Percentiles rank a stretch among this genome's conserved stretches.
Conservation (phyloP, 2,888 invertebrate species). For the Scelioninae gen. 1 region DNA sequence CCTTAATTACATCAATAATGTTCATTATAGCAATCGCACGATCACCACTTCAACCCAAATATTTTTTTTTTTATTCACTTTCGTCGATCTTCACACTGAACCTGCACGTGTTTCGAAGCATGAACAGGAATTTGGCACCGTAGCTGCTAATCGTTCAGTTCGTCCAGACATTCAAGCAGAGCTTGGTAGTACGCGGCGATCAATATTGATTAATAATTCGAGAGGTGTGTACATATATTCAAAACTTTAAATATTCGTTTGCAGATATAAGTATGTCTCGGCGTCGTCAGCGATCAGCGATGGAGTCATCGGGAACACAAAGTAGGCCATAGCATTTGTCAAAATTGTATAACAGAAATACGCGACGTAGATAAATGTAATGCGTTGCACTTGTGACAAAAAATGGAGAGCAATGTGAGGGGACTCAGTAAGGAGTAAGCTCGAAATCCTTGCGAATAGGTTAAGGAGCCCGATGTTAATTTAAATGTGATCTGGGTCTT, state of each 20-base stretch:
- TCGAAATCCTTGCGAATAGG: conserved; percentile 43
- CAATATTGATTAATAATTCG: conserved; percentile 38
- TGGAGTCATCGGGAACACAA: not conserved
- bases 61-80: no score
- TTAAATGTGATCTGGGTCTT: not conserved
- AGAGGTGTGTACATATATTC: conserved; percentile 6
- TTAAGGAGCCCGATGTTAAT: conserved; percentile 1
- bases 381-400: no score
- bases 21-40: no score
- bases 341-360: not conserved
- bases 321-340: conserved; percentile 2
- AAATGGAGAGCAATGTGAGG: not conserved
- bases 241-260: not conserved
- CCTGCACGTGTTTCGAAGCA: not conserved
- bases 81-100: no score
- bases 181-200: not conserved
- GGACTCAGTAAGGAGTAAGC: not conserved
- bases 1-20: no score
- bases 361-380: not conserved
- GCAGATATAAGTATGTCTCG: no score
- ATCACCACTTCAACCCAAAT: no score
- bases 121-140: no score
- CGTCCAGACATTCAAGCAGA: not conserved
- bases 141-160: not conserved
- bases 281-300: not conserved